Evolutionary conservation across 2,113 vertebrate genomes (phyloP), one percentile per base, ranked within the genome.

Genomic region (Tringa solitaria): DNA sequence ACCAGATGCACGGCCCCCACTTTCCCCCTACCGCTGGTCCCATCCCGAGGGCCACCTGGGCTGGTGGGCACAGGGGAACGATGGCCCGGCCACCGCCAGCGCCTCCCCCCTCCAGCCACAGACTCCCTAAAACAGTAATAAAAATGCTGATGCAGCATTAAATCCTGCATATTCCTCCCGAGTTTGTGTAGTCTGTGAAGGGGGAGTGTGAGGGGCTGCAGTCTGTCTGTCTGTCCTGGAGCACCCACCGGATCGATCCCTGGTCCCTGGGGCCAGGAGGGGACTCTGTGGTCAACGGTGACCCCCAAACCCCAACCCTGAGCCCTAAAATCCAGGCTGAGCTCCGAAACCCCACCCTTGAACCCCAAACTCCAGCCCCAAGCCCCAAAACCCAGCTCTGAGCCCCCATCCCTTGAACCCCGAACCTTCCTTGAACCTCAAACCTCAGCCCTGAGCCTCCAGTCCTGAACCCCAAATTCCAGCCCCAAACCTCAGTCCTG

Each of bases 21-120:
- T 46, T 22, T 11, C 20, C 70, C 43, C 46, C 1, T 15, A 9
- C 35, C 56, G 35, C 59, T 2, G 10, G 23, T 27, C 68, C 87
- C 6, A 0, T 30, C 37, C 73, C 4, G 2, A 54, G 73, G 61
- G 59, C 2, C 9, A 19, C 39, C n/a, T 0, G 0, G 35, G 45
- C 50, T 74, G 48, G 16, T 19, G 2, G 0, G 9, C 39, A 43
- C 11, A 4, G 26, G 8, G 45, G 20, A 28, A 8, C 0, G 3
- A 59, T 24, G 53, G 51, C 51, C 43, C 3, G 5, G 53, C n/a
- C 46, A 30, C 20, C 1, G 0, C 39, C 74, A 64, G 32, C 15
- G 10, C 21, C 46, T 15, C 46, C 4, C 28, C 35, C 1, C 45
- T 33, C 5, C 1, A 0, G 74, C 65, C 61, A 54, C 4, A 0